Evolutionary conservation across 2,113 vertebrate species (phyloP).

Genomic region (Nesogale talazaci): DNA sequence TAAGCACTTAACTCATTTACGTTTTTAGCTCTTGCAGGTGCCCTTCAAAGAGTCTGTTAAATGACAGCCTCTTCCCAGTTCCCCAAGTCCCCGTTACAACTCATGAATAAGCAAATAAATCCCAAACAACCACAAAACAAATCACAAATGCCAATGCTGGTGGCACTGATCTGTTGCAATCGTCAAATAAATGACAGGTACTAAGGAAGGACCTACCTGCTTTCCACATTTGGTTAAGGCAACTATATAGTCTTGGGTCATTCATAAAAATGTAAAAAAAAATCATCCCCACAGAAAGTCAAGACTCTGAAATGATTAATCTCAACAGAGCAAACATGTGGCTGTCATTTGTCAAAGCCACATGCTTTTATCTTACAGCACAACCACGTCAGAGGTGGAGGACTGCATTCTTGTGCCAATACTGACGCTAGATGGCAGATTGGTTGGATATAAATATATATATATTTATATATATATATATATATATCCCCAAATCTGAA

Average conservation of each 20-base stretch:
- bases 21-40: background rate
- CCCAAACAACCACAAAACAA: background rate
- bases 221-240: conserved; percentile 8
- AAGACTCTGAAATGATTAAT: background rate
- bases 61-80: background rate
- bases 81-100: background rate
- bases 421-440: background rate
- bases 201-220: background rate
- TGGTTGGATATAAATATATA: background rate
- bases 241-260: background rate
- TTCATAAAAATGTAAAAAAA: background rate
- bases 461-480: too few relatives aligned
- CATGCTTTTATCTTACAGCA: background rate
- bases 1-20: background rate
- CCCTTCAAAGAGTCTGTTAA: background rate
- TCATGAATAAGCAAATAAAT: conserved; percentile 12
- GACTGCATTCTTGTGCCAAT: background rate
- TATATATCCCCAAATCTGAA: too few relatives aligned
- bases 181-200: background rate
- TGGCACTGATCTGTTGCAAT: background rate
- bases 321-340: background rate
- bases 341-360: background rate
- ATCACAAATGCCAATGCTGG: background rate
- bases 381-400: background rate
- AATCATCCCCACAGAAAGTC: background rate